These are phyloP conservation scores for Heliocidaris tuberculata DNA, from an alignment of 35 echinoderm and acorn worm genomes.

Conservation along the genomic window DNA sequence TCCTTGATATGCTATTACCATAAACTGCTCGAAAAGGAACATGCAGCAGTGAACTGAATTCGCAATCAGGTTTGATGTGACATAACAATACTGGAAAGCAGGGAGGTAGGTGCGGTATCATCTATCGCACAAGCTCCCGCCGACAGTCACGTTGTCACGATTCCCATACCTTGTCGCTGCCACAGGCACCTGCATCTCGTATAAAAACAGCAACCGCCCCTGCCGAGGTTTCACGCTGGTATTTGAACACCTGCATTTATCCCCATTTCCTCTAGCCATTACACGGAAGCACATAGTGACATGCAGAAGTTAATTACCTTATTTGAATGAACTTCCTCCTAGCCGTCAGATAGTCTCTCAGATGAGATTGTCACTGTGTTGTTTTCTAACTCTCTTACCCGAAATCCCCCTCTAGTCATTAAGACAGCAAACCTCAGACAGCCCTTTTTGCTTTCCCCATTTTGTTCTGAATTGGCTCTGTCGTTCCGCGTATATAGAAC, in stretches of 20 bases:
- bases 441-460: neutral
- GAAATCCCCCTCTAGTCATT: neutral
- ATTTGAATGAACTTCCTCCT: slow-evolving; percentile 6
- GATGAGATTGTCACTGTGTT: slow-evolving; percentile 16
- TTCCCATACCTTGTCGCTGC: neutral
- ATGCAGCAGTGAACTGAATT: neutral
- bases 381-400: slow-evolving; percentile 3
- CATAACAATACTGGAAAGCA: too few species aligned
- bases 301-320: slow-evolving; percentile 18
- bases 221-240: neutral
- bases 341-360: neutral
- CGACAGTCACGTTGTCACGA: too few species aligned
- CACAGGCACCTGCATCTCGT: neutral
- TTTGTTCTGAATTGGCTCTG: neutral
- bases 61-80: neutral
- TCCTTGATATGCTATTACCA: neutral
- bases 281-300: slow-evolving; percentile 7
- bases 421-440: slow-evolving; percentile 3
- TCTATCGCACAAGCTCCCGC: too few species aligned
- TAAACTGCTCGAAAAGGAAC: neutral
- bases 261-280: neutral
- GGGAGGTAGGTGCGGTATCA: too few species aligned
- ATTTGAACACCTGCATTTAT: slow-evolving; percentile 18
- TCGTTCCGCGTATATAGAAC: neutral
- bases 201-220: neutral